These are phyloP conservation scores for Silurus meridionalis DNA, from an alignment of 2,113 vertebrate species.

Conservation along the genomic window DNA sequence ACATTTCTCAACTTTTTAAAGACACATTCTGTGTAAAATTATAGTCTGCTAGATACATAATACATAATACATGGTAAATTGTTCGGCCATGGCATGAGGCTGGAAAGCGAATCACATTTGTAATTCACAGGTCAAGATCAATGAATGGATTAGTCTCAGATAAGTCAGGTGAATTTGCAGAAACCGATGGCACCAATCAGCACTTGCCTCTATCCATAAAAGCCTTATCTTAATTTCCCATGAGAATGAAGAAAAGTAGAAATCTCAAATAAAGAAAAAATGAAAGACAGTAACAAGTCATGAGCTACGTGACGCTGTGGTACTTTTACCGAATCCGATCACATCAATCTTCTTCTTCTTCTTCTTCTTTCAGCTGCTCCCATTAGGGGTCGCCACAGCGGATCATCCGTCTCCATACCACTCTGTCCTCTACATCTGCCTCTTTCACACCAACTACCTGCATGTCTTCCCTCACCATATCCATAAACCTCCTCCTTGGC, in stretches of 20 bases:
- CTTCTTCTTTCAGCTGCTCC: too few species aligned
- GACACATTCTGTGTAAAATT: background rate
- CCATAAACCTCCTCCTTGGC: too few species aligned
- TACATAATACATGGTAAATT: background rate
- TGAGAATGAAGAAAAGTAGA: background rate
- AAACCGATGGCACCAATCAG: constrained; percentile 21
- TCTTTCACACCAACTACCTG: too few species aligned
- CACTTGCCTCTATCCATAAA: background rate
- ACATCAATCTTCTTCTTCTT: too few species aligned
- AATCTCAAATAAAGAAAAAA: background rate
- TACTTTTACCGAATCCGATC: background rate
- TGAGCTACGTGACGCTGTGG: background rate
- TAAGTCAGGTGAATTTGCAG: background rate
- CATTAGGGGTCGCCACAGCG: too few species aligned
- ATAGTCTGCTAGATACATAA: background rate
- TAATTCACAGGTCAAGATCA: constrained; percentile 26
- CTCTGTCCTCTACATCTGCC: too few species aligned
- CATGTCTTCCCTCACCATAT: too few species aligned
- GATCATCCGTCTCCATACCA: too few species aligned
- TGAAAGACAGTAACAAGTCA: background rate
- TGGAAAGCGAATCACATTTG: constrained; percentile 1
- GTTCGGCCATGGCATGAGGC: background rate
- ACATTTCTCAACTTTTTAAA: background rate
- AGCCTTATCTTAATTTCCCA: background rate
- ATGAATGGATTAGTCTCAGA: constrained; percentile 33